phyloP scores from a whole-genome alignment of 2,113 vertebrate species.

The Promerops cafer region DNA sequence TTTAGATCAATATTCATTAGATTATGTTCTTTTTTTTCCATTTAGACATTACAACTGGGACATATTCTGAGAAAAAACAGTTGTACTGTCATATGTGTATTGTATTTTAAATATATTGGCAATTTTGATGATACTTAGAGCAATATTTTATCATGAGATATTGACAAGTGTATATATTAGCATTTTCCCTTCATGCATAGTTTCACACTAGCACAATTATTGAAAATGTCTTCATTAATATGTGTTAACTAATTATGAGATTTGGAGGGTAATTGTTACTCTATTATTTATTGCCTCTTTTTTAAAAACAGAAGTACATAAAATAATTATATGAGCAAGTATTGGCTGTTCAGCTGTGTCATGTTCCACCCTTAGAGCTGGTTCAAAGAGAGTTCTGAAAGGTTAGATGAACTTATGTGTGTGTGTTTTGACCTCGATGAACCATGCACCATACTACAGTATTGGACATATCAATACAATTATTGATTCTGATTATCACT shows the following conservation, averaged over 20 bases:
- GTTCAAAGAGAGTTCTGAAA: not conserved
- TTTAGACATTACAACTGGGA: not conserved
- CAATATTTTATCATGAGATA: not conserved
- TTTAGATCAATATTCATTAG: not conserved
- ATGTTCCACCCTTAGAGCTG: not conserved
- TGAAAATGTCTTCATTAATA: not conserved
- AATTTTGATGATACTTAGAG: not conserved
- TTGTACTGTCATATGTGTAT: not conserved
- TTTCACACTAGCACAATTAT: not conserved
- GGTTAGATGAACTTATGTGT: not conserved
- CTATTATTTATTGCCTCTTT: not conserved
- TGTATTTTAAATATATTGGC: not conserved
- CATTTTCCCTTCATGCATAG: not conserved
- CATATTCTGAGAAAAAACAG: not conserved
- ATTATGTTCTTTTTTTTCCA: not conserved
- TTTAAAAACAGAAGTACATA: not conserved
- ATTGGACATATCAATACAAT: not conserved
- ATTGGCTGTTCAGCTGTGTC: not conserved
- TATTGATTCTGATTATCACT: not conserved
- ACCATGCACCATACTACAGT: not conserved
- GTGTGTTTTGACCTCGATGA: not conserved
- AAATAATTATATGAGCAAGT: not conserved
- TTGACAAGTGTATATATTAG: not conserved
- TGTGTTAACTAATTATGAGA: not conserved
- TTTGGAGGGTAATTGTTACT: not conserved